Evolutionary conservation across 1,140 invertebrate species (phyloP).

Genomic region (Pseudobourletiella spinata): DNA sequence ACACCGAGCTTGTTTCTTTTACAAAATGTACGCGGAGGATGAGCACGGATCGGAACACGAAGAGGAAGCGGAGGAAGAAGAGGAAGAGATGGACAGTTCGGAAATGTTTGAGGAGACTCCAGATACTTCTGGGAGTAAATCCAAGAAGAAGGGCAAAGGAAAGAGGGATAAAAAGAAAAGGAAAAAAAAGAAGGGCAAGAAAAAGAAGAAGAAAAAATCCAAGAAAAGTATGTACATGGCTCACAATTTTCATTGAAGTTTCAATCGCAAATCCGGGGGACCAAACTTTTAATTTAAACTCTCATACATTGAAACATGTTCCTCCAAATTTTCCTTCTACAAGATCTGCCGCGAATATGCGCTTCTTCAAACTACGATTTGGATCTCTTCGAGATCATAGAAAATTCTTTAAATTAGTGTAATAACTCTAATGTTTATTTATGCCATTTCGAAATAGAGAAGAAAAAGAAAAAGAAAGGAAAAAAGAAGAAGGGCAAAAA

Average conservation of each 20-base stretch:
- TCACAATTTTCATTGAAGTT: background rate
- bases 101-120: conserved; percentile 31
- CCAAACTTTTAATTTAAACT: conserved; percentile 34
- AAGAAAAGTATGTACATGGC: conserved; percentile 16
- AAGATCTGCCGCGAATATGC: background rate
- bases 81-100: conserved; percentile 5
- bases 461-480: conserved; percentile 44
- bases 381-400: too few relatives aligned
- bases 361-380: too few relatives aligned
- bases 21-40: conserved; percentile 43
- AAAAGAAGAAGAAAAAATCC: conserved; percentile 33
- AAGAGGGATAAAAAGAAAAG: conserved; percentile 35
- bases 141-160: conserved; percentile 24
- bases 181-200: conserved; percentile 10
- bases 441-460: conserved; percentile 42
- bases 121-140: conserved; percentile 19
- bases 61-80: conserved; percentile 20
- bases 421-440: background rate
- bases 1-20: conserved; percentile 44
- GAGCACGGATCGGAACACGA: conserved; percentile 1
- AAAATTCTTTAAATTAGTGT: too few relatives aligned
- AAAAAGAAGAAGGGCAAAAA: conserved; percentile 27
- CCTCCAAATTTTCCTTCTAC: background rate
- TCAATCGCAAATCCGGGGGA: background rate
- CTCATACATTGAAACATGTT: conserved; percentile 17